Conservation (phyloP, 2,797 vertebrate genomes). For the Falco novaeseelandiae region DNA sequence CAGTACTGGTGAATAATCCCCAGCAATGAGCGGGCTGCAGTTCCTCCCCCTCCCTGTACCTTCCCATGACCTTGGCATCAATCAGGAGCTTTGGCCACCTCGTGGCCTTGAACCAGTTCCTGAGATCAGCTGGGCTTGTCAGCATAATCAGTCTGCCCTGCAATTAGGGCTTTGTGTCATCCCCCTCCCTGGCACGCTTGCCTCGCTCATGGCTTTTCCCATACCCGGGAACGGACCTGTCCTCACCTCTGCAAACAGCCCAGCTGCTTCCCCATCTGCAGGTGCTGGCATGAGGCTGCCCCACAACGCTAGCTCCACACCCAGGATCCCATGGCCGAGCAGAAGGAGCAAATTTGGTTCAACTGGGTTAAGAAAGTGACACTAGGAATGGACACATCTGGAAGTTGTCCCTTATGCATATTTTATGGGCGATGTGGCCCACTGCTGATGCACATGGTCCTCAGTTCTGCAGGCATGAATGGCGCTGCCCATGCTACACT, state of each 20-base stretch:
- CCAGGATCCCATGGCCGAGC: neutral
- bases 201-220: neutral
- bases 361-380: neutral
- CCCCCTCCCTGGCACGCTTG: fast-evolving
- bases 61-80: slow-evolving; percentile 15
- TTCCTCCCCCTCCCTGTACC: neutral
- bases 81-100: neutral
- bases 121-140: slow-evolving; percentile 4
- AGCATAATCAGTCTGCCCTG: neutral
- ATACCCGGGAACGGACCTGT: fast-evolving
- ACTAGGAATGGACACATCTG: neutral
- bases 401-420: neutral
- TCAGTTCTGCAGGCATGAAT: neutral
- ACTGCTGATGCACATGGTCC: fast-evolving
- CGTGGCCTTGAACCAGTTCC: neutral
- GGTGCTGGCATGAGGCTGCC: fast-evolving
- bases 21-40: fast-evolving
- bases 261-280: neutral
- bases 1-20: neutral
- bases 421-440: neutral
- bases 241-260: neutral
- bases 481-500: neutral
- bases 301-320: neutral
- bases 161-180: neutral
- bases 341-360: neutral